phyloP scores from a whole-genome alignment of 2,888 invertebrate species.

The Euzetes globulus region DNA sequence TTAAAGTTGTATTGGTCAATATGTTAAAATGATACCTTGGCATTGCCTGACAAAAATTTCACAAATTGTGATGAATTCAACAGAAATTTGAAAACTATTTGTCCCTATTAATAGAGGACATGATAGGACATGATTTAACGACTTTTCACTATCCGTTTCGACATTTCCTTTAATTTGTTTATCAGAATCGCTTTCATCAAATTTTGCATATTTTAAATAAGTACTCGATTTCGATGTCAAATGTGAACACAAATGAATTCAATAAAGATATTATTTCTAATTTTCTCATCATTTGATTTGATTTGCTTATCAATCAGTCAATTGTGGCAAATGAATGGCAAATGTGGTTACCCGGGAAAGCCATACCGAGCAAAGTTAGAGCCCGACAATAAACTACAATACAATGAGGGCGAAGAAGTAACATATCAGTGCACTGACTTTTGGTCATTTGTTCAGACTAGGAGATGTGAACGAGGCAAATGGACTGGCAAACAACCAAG shows the following conservation, averaged over 20 bases:
- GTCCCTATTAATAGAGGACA: neutral
- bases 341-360: slow-evolving; percentile 35
- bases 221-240: too few species aligned
- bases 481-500: slow-evolving; percentile 30
- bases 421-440: slow-evolving; percentile 30
- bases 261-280: neutral
- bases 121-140: neutral
- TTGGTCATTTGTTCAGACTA: neutral
- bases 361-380: slow-evolving; percentile 29
- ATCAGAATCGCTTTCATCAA: neutral
- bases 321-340: slow-evolving; percentile 11
- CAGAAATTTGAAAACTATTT: too few species aligned
- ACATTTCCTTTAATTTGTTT: neutral
- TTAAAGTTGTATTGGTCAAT: too few species aligned
- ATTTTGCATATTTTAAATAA: neutral
- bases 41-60: too few species aligned
- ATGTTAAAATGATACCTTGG: too few species aligned
- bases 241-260: neutral
- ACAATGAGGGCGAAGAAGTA: slow-evolving; percentile 30
- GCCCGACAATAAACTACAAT: slow-evolving; percentile 31
- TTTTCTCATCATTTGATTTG: neutral
- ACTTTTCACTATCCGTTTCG: neutral
- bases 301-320: neutral
- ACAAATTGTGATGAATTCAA: too few species aligned
- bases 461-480: slow-evolving; percentile 27